Evolutionary conservation across 2,113 vertebrate species (phyloP), one percentile per base, ranked within the genome.

Genomic region (Lutjanus erythropterus): DNA sequence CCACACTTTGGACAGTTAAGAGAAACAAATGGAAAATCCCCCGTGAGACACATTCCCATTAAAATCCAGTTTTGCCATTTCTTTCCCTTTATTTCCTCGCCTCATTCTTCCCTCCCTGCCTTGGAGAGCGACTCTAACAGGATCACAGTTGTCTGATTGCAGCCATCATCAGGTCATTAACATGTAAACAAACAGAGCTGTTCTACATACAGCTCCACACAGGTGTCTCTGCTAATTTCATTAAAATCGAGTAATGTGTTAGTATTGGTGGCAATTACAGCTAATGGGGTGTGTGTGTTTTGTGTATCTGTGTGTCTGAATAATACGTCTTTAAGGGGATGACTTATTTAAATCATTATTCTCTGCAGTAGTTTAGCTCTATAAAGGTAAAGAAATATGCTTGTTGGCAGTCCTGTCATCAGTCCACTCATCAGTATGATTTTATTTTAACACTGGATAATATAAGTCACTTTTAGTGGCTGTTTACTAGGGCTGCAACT

Each of bases 161-260:
- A 31, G 31, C 50, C 64, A 80, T 58, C 64, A 80, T 74, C 70
- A 53, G 49, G 73, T 78, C 70, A 74, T 86, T 70, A 78, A 53
- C 58, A 78, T 71, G 75, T 52, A 74, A 82, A 78, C 58, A 60
- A 75, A 70, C 53, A 61, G 71, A 46, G 2, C 53, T 25, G 37
- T 21, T 72, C 46, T 65, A 11, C 74, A 41, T 78, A 64, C 23
- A 21, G 65, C 65, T 37, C 27, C 49, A 47, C 2, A 8, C 44
- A 61, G 59, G 67, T 75, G 75, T 50, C 59, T 75, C 66, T 44
- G 42, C 39, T 83, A 71, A 86, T 70, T 8, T 46, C 52, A 61
- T 86, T 82, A 55, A 37, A 66, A 71, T 83, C 8, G 52, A 72
- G 27, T 42, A 0, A 4, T 16, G 8, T 74, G 35, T 60, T 59